A percentile compares a stretch with the other conserved stretches of the same genome.
These are phyloP conservation scores for Origma solitaria DNA, from an alignment of 2,113 vertebrate genomes.

Conservation along the genomic window DNA sequence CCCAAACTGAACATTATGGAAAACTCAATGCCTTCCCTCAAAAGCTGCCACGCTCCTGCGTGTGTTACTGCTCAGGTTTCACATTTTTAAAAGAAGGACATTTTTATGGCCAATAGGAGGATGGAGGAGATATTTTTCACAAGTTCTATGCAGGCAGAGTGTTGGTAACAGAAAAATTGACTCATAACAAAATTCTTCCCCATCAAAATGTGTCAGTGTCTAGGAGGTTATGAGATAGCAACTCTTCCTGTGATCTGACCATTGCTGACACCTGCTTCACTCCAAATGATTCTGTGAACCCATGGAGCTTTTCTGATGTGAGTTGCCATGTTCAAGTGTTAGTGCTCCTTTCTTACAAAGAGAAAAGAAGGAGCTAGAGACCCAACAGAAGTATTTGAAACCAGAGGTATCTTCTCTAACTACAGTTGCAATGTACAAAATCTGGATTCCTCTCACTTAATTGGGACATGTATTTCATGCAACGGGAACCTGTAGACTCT, in stretches of 20 bases:
- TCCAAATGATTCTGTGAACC: neutral
- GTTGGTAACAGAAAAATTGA: neutral
- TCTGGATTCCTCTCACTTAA: neutral
- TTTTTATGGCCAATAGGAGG: neutral
- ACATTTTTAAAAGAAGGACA: neutral
- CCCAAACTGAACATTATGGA: neutral
- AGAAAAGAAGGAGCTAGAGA: neutral
- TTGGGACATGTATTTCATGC: neutral
- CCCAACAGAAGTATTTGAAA: neutral
- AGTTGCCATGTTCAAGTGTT: neutral
- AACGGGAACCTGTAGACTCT: neutral
- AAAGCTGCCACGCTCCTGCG: neutral
- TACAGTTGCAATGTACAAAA: neutral
- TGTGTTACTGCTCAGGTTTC: neutral
- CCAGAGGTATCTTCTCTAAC: neutral
- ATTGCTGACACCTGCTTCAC: neutral
- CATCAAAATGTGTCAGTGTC: neutral
- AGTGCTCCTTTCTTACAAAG: neutral
- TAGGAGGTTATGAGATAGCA: neutral
- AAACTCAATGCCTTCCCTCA: rapidly evolving
- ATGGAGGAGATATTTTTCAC: neutral
- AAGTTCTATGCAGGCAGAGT: neutral
- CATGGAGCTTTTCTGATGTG: rapidly evolving
- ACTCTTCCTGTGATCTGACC: neutral
- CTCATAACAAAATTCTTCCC: neutral